phyloP scores from a whole-genome alignment of 2,888 invertebrate species.

The Mechanitis mazaeus region DNA sequence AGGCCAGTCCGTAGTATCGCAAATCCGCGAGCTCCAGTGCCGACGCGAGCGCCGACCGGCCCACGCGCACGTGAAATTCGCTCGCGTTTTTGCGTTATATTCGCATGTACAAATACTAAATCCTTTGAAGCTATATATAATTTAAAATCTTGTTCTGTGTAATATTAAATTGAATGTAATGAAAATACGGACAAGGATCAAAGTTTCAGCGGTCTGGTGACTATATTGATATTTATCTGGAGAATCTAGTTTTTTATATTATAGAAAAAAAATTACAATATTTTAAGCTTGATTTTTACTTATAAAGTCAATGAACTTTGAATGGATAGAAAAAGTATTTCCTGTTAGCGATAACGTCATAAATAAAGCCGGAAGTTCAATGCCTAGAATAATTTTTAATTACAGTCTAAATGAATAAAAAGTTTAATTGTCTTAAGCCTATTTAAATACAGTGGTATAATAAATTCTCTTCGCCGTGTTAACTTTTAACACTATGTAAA shows the following conservation, averaged over 20 bases:
- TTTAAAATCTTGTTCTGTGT: constrained; percentile 36
- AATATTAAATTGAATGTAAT: constrained; percentile 8
- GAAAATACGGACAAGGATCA: neutral
- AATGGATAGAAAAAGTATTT: constrained; percentile 13
- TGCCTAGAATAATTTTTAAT: too few relatives aligned
- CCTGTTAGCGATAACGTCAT: too few relatives aligned
- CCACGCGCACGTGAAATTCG: constrained; percentile 63
- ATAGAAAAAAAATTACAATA: too few relatives aligned
- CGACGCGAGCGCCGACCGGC: constrained; percentile 63
- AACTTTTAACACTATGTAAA: constrained; percentile 29
- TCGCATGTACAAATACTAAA: constrained; percentile 44
- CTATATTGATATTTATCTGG: constrained; percentile 5
- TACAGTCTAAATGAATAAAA: too few relatives aligned
- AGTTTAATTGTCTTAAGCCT: neutral
- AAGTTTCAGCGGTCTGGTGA: constrained; percentile 10
- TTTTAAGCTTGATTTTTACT: neutral
- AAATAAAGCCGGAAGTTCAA: too few relatives aligned
- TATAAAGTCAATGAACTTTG: constrained; percentile 18
- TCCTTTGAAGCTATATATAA: constrained; percentile 55
- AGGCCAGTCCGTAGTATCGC: constrained; percentile 31
- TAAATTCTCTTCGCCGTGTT: constrained; percentile 20
- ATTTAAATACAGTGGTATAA: neutral
- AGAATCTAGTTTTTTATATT: too few relatives aligned
- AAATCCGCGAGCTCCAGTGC: constrained; percentile 46
- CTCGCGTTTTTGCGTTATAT: constrained; percentile 48